Evolutionary conservation across 2,113 vertebrate genomes (phyloP), one percentile per base, ranked within the genome.

Genomic region (Zingel zingel): DNA sequence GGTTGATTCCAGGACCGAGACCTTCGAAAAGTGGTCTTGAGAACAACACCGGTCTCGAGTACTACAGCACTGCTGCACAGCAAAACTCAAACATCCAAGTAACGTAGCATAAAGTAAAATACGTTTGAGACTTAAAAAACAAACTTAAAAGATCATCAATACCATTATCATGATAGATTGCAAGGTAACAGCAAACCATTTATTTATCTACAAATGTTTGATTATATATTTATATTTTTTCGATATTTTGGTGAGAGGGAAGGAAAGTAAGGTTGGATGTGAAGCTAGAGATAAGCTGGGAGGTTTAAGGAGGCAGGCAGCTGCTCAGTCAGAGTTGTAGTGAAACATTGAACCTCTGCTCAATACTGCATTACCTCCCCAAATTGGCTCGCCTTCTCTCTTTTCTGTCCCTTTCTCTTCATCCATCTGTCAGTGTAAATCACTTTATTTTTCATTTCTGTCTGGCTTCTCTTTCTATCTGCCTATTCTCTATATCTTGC

Each of bases 321-420:
- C 79, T 51, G 51, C 72, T 80, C 79, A 25, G 45, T 53, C 62
- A 18, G 62, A 79, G 50, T 53, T 18, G 7, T 33, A 36, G 47
- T 51, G 64, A 77, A 74, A 81, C 80, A 79, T 68, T 71, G 83
- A 54, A 78, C 50, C 66, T 77, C 63, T 48, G 78, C 77, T 90
- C 78, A 54, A 80, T 80, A 70, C 81, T 64, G 65, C 77, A 79
- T 69, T 47, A 78, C 76, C 50, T 70, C 56, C 61, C 64, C 45
- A 62, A 69, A 69, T 84, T 62, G 79, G 75, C 56, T 77, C 50
- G 23, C 63, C 73, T 80, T 53, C 61, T 33, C 73, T 78, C 56
- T 47, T 57, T 23, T 64, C 68, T 23, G 18, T 62, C 25, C 21
- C 48, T 73, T 23, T 71, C 70, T 67, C 68, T 47, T 71, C 73